Percentiles rank a stretch among this genome's conserved stretches.
These are phyloP conservation scores for Pyrgus malvae DNA, from an alignment of 2,888 invertebrate species.

Conservation along the genomic window DNA sequence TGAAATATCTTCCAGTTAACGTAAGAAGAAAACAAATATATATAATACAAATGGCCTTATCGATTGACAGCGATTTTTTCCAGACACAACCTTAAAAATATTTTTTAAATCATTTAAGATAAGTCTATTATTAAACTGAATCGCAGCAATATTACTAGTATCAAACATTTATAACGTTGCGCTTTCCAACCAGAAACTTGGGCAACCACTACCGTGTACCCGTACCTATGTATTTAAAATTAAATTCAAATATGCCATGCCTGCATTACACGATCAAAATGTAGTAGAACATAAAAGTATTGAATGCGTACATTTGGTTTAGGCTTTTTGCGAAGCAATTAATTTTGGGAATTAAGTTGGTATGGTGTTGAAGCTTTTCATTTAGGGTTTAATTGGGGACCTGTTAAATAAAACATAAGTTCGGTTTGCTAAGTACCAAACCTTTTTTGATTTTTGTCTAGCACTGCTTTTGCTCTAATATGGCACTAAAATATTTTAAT, in stretches of 20 bases:
- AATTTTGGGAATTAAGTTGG: conserved; percentile 22
- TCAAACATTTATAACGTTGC: no score
- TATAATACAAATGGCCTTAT: no score
- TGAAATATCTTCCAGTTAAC: no score
- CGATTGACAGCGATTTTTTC: no score
- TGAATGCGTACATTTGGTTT: conserved; percentile 20
- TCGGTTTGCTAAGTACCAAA: background rate
- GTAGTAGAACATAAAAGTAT: conserved; percentile 17
- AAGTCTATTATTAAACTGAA: no score
- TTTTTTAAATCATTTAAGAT: no score
- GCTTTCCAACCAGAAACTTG: background rate
- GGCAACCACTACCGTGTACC: background rate
- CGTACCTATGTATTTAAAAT: background rate
- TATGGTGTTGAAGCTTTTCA: conserved; percentile 21
- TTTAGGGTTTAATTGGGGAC: conserved; percentile 16
- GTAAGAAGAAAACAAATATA: no score
- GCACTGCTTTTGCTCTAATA: no score
- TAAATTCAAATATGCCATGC: conserved; percentile 8
- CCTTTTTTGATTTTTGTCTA: conserved; percentile 8
- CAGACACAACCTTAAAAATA: no score
- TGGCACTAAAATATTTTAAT: no score
- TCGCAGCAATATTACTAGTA: no score
- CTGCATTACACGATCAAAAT: background rate
- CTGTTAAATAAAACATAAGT: conserved; percentile 11
- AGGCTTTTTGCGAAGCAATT: conserved; percentile 24